Evolutionary conservation across 2,888 invertebrate genomes (phyloP).

Genomic region (Cynaeus angustus): DNA sequence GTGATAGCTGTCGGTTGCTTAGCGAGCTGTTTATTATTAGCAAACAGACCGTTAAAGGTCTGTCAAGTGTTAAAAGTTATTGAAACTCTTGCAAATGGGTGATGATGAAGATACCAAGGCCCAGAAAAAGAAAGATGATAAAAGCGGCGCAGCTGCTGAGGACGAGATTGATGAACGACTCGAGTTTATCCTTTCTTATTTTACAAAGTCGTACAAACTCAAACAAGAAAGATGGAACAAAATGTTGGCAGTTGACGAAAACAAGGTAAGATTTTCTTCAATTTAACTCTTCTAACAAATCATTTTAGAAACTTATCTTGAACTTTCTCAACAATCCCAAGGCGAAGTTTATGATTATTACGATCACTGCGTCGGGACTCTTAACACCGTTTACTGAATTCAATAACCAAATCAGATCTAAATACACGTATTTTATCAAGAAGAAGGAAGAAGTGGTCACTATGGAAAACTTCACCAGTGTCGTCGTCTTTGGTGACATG

Average conservation of each 20-base stretch:
- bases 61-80: constrained; percentile 45
- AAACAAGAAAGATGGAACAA: constrained; percentile 93
- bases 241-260: constrained; percentile 83
- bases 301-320: constrained; percentile 72
- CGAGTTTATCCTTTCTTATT: constrained; percentile 85
- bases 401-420: constrained; percentile 77
- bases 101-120: constrained; percentile 50
- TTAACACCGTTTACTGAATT: constrained; percentile 80
- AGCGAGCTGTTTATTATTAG: constrained; percentile 60
- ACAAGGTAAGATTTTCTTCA: constrained; percentile 73
- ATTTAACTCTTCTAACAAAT: background rate
- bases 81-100: constrained; percentile 48
- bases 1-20: constrained; percentile 58
- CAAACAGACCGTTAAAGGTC: constrained; percentile 56
- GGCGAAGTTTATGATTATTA: constrained; percentile 75
- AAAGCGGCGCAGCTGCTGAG: constrained; percentile 58
- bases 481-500: constrained; percentile 82
- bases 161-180: constrained; percentile 81
- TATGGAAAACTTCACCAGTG: constrained; percentile 73
- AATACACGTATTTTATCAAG: constrained; percentile 86
- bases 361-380: constrained; percentile 76
- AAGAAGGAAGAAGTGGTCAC: constrained; percentile 77
- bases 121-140: constrained; percentile 57
- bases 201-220: constrained; percentile 82
- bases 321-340: constrained; percentile 74